A percentile compares a stretch with the other conserved stretches of the same genome.
These are phyloP conservation scores for Homalodisca vitripennis DNA, from an alignment of 1,140 invertebrate species.

Conservation along the genomic window DNA sequence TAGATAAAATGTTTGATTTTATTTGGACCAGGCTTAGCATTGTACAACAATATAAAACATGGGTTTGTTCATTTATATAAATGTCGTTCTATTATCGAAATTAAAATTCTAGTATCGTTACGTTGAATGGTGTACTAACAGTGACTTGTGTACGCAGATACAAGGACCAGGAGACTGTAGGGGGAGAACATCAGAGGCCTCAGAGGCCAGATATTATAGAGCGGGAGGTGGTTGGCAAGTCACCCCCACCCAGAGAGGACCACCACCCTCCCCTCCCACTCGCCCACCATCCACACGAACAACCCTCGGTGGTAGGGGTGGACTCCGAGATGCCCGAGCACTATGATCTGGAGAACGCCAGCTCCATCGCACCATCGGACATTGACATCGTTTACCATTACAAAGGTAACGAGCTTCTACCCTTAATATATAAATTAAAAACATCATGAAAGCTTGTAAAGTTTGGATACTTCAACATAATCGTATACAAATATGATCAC, in stretches of 20 bases:
- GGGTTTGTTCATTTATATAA: neutral
- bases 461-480: too few relatives aligned
- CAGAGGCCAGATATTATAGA: constrained; percentile 90
- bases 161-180: constrained; percentile 77
- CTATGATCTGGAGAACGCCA: constrained; percentile 96
- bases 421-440: too few relatives aligned
- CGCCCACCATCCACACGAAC: constrained; percentile 53
- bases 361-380: constrained; percentile 95
- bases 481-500: too few relatives aligned
- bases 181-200: constrained; percentile 51
- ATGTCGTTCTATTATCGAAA: neutral
- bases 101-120: neutral
- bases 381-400: constrained; percentile 97
- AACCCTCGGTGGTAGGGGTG: constrained; percentile 59
- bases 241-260: constrained; percentile 66
- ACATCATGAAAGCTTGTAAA: too few relatives aligned
- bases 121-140: too few relatives aligned
- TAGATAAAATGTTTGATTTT: too few relatives aligned
- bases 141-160: constrained; percentile 50
- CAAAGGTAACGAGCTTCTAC: too few relatives aligned
- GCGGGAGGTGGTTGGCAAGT: constrained; percentile 80
- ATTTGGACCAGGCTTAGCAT: too few relatives aligned
- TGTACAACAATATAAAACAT: too few relatives aligned
- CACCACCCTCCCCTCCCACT: constrained; percentile 69
- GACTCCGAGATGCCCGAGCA: constrained; percentile 90